Evolutionary conservation across 2,797 vertebrate genomes (phyloP).

Genomic region (Danio kyathit): DNA sequence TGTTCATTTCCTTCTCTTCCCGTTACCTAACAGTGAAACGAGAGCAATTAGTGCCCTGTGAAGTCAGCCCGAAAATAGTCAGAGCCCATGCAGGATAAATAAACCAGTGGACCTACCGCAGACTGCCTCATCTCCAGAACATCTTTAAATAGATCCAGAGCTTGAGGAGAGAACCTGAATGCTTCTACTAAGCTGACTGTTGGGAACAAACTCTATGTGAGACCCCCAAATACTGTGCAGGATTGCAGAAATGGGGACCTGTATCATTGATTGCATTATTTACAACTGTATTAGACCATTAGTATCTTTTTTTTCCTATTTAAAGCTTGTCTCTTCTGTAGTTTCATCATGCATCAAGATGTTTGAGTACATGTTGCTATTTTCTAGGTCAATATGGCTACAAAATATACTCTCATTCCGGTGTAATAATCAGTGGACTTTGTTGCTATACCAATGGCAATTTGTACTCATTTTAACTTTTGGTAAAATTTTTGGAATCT

Average conservation of each 20-base stretch:
- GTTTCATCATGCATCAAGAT: too few species aligned
- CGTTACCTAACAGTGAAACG: slow-evolving; percentile 83
- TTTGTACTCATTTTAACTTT: too few species aligned
- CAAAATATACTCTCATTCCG: too few species aligned
- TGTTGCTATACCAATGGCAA: too few species aligned
- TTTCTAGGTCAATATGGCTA: too few species aligned
- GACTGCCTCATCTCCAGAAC: slow-evolving; percentile 68
- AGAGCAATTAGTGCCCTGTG: slow-evolving; percentile 84
- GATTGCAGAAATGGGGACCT: slow-evolving; percentile 4
- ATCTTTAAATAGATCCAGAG: slow-evolving; percentile 65
- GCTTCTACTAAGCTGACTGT: not conserved
- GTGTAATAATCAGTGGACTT: too few species aligned
- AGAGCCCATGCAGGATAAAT: slow-evolving; percentile 78
- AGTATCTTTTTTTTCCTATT: too few species aligned
- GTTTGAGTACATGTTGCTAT: too few species aligned
- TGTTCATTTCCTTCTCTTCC: slow-evolving; percentile 84
- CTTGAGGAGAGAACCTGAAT: slow-evolving; percentile 28
- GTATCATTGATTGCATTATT: not conserved
- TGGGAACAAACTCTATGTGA: not conserved
- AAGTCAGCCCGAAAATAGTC: slow-evolving; percentile 83
- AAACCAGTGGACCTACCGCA: slow-evolving; percentile 81
- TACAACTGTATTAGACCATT: not conserved
- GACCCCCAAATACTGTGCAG: not conserved
- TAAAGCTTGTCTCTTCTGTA: too few species aligned
- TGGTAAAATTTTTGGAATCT: not conserved